These are phyloP conservation scores for Dinothrombium tinctorium DNA, from an alignment of 1,140 invertebrate species.

Conservation along the genomic window DNA sequence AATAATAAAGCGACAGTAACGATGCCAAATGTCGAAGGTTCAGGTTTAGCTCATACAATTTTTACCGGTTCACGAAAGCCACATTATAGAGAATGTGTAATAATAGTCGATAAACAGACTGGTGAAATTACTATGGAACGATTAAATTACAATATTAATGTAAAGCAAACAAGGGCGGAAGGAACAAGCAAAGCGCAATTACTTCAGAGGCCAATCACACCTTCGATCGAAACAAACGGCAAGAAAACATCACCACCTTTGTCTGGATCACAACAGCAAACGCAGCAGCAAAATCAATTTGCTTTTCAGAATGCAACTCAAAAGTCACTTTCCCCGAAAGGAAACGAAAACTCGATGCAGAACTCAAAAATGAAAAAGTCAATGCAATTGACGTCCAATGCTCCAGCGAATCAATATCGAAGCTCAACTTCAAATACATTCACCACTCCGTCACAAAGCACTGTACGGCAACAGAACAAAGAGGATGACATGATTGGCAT, in stretches of 20 bases:
- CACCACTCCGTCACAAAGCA: not conserved
- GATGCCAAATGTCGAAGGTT: constrained; percentile 63
- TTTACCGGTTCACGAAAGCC: constrained; percentile 78
- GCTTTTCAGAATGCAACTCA: not conserved
- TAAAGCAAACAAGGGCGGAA: constrained; percentile 69
- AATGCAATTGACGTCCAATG: not conserved
- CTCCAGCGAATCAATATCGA: not conserved
- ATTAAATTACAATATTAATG: constrained; percentile 63
- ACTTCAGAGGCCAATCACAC: constrained; percentile 3
- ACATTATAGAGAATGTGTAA: constrained; percentile 74
- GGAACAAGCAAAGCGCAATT: not conserved
- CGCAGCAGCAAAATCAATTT: not conserved
- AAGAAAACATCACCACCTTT: not conserved
- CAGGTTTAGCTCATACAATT: constrained; percentile 63
- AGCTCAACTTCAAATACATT: not conserved
- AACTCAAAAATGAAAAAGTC: too few relatives aligned
- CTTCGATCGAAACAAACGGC: not conserved
- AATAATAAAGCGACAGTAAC: constrained; percentile 70
- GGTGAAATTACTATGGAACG: constrained; percentile 79
- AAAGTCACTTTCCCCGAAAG: too few relatives aligned
- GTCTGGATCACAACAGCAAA: constrained; percentile 1
- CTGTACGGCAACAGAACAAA: not conserved
- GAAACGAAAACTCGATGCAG: too few relatives aligned
- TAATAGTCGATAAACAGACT: constrained; percentile 71
- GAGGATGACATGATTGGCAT: constrained; percentile 15